These are phyloP conservation scores for Phylloscopus trochiloides DNA, from an alignment of 2,113 vertebrate species.

Conservation along the genomic window DNA sequence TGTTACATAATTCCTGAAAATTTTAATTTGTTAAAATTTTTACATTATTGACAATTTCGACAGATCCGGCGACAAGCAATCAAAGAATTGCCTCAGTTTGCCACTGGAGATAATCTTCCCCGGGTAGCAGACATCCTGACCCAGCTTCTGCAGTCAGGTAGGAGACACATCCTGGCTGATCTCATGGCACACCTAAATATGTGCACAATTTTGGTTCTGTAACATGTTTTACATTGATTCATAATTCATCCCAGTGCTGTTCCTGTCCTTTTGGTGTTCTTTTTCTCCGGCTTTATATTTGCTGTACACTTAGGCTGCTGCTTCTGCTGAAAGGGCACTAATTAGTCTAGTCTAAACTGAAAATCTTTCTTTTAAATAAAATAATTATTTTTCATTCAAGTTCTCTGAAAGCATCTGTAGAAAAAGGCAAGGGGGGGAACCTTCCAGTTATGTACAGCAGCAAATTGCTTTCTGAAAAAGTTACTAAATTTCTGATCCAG, in stretches of 20 bases:
- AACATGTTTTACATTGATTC: background rate
- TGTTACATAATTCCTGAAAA: background rate
- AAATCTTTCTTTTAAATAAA: background rate
- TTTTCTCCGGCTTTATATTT: background rate
- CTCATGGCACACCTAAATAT: background rate
- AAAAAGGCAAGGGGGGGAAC: rapidly evolving
- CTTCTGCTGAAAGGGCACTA: background rate
- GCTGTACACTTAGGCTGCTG: background rate
- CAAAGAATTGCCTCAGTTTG: conserved; percentile 95
- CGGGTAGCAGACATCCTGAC: conserved; percentile 95
- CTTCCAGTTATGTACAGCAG: background rate
- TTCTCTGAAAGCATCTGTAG: background rate
- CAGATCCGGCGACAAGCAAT: conserved; percentile 96
- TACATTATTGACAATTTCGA: background rate
- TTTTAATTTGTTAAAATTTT: background rate
- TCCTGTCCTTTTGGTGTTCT: background rate
- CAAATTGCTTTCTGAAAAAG: background rate
- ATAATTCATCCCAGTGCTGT: background rate
- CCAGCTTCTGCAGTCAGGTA: conserved; percentile 95
- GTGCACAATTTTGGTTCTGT: background rate
- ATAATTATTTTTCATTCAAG: background rate
- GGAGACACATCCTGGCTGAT: background rate
- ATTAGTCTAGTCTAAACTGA: background rate
- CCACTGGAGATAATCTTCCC: conserved; percentile 92
- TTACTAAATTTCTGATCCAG: background rate